Percentiles rank a stretch among this genome's conserved stretches.
phyloP scores from a whole-genome alignment of 2,113 vertebrate genomes.

The Vicugna pacos region DNA sequence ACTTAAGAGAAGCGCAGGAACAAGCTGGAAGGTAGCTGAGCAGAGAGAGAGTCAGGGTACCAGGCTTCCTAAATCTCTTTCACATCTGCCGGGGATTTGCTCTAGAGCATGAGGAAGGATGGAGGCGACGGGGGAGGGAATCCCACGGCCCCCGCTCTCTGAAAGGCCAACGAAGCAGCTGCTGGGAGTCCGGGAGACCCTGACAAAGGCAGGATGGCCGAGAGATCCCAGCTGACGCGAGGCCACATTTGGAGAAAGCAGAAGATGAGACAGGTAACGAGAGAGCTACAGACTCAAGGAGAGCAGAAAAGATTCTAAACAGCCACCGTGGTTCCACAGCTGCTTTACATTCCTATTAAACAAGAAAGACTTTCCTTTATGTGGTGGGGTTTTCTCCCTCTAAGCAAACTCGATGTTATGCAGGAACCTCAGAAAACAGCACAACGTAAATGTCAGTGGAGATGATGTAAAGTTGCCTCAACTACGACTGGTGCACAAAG shows the following conservation, averaged over 20 bases:
- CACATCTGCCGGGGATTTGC: not conserved
- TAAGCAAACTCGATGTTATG: not conserved
- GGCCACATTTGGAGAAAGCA: not conserved
- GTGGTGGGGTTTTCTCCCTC: not conserved
- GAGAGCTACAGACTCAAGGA: not conserved
- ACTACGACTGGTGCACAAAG: not conserved
- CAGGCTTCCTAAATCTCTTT: not conserved
- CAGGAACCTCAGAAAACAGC: not conserved
- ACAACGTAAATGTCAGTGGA: not conserved
- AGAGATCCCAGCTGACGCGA: not conserved
- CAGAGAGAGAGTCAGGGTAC: not conserved
- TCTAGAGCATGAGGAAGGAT: not conserved
- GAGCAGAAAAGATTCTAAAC: not conserved
- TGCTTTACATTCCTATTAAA: not conserved
- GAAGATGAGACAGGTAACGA: not conserved
- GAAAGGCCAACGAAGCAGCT: not conserved
- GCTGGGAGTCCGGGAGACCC: not conserved
- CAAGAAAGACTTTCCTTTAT: not conserved
- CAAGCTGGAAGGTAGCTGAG: not conserved
- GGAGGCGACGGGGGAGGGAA: fast-evolving
- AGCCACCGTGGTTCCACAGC: not conserved
- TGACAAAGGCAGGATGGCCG: no score
- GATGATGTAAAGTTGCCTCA: not conserved
- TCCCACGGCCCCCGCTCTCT: not conserved
- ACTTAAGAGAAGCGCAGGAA: not conserved